Evolutionary conservation across 2,888 invertebrate species (phyloP), one percentile per base, ranked within the genome.

Genomic region (Tetropium fuscum): DNA sequence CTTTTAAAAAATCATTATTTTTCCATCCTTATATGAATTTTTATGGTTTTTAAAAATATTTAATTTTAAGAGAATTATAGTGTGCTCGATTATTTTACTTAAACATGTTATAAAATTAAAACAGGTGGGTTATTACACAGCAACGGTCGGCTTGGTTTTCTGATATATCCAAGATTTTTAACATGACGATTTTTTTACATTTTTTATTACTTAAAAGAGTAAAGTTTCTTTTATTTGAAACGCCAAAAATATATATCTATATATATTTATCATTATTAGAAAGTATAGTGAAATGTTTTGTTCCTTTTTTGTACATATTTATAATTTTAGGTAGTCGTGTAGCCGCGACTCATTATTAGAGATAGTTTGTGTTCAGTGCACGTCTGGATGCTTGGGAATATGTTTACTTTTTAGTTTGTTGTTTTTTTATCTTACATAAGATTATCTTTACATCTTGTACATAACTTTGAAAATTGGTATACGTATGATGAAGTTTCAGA

Each of bases 401-500:
- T 51, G 55, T 71, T 69, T 68, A 73, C 70, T 69, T 68, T 67
- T 75, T 72, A 69, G 72, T 77, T 77, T 71, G 73, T 77, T 78
- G 69, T 75, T 77, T 78, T 75, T 72, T 69, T 72, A 68, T 64
- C 57, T 66, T 47, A 66, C 53, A 58, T 64, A 62, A 13, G 48
- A 38, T 38, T 38, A 38, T 51, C 38, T 60, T 51, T 60, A 61
- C 60, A 60, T 60, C 53, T 67, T 78, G 75, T 80, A 80, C 64
- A 80, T 78, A 79, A 70, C 64, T 58, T 68, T 72, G 64, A 73
- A 70, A 77, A 69, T 78, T 79, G 77, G 81, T 82, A 82, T 82
- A 81, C 81, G 82, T 81, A 81, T 72, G 79, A 81, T 81, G 80
- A 81, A 80, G 81, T 81, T 81, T 82, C 64, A 77, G 73, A 81